Evolutionary conservation across 2,113 vertebrate species (phyloP), one percentile per base, ranked within the genome.

Genomic region (Syngnathus typhle): DNA sequence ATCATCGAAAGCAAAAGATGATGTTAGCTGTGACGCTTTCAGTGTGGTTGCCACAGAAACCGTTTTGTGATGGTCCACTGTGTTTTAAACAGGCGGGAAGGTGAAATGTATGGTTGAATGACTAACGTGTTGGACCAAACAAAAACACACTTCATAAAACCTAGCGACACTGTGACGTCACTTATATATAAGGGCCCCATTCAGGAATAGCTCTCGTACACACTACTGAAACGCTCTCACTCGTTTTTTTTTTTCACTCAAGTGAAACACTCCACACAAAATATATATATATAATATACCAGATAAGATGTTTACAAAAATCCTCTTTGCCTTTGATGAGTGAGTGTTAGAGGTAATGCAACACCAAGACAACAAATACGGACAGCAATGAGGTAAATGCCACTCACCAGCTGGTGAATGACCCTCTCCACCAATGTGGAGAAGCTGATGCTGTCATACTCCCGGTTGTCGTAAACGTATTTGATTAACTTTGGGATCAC

Each of bases 401-500:
- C 66, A 86, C 96, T 95, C 89, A 98, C 96, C 95, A 98, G 47
- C 75, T 98, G 95, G 37, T 95, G 91, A 77, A 95, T 94, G 82
- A 98, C 96, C 79, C 92, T 91, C 85, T 98, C 94, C 0, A 98
- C 96, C 80, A 98, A 83, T 1, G 89, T 93, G 73, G 94, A 94
- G 86, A 98, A 98, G 41, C 91, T 90, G 75, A 95, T 76, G 32
- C 84, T 87, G 64, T 95, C 91, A 0, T 71, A 88, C 77, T 98
- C 96, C 67, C 92, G 91, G 88, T 98, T 96, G 91, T 98, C 95
- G 55, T 95, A 96, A 72, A 98, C 67, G n/a, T 98, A 98, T 74
- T 98, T 98, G 84, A 94, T 93, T 87, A 98, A 21, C 70, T 98
- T 98, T 3, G 96, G 94, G 68, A 98, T 98, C 1, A 96, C 95